Evolutionary conservation across 37 sponge, comb jelly and placozoan genomes (phyloP), one percentile per base, ranked within the genome.

Genomic region (Cladorhizidae sp.): DNA sequence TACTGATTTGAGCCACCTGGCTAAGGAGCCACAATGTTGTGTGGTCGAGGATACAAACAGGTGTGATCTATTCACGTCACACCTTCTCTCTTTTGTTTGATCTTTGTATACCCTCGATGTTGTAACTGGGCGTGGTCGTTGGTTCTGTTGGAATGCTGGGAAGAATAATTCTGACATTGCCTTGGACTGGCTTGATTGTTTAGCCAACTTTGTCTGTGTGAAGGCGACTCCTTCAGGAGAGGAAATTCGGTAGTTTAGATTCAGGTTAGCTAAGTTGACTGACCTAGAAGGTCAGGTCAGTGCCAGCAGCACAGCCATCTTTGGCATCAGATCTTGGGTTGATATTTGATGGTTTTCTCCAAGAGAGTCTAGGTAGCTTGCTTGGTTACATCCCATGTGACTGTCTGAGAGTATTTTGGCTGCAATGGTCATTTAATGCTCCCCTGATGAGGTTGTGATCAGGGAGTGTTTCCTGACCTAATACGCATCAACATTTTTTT

Each of bases 331-430:
- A n/a, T n/a, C 55, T 20, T 54, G 12, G 17, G 17, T 54, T 54
- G 55, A 54, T 17, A 54, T 12, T 20, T 54, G 12, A 20, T 54
- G 17, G 17, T 54, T 54, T 12, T 54, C 17, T 12, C 55, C 55
- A 54, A 54, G 12, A 54, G 55, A 54, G 17, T 20, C 55, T 54
- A 54, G 17, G 55, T 54, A 54, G 12, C 12, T 20, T 54, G 55
- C 17, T 12, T 57, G 51, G 56, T 42, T 35, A 80, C 69, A 67
- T 86, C 87, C 87, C 87, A 86, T n/a, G n/a, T n/a, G n/a, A n/a
- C n/a, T 33, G 75, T 54, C 55, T 54, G 17, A 54, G 55, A 54
- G 17, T 54, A 54, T 54, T 59, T 73, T 82, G 33, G 70, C 49
- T 12, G n/a, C n/a, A n/a, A n/a, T n/a, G n/a, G n/a, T n/a, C n/a